Conservation (phyloP, 2,797 vertebrate species). For the Trichosurus vulpecula region DNA sequence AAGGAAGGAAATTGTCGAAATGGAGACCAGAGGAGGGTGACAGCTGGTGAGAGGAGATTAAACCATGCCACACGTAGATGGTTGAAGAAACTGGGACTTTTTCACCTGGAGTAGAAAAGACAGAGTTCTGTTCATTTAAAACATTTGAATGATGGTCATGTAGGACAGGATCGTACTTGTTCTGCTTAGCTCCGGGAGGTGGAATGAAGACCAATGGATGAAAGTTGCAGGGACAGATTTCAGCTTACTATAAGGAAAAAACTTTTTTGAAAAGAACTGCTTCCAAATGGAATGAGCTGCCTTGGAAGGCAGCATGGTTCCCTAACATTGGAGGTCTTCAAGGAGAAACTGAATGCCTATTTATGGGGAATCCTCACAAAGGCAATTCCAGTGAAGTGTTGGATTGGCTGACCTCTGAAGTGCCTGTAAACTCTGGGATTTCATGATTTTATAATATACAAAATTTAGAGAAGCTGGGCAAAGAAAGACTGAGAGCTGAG, state of each 20-base stretch:
- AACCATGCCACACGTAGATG: neutral
- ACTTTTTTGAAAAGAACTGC: neutral
- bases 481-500: neutral
- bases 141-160: neutral
- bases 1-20: neutral
- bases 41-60: neutral
- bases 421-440: neutral
- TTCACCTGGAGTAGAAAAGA: neutral
- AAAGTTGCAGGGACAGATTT: neutral
- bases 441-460: neutral
- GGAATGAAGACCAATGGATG: neutral
- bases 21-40: neutral
- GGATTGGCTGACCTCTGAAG: neutral
- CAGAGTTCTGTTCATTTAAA: neutral
- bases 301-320: neutral
- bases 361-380: neutral
- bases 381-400: neutral
- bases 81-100: neutral
- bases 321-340: neutral
- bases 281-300: neutral
- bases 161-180: neutral
- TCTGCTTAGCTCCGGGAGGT: neutral
- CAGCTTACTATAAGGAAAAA: neutral
- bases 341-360: neutral
- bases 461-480: neutral